A percentile compares a stretch with the other conserved stretches of the same genome.
phyloP scores from a whole-genome alignment of 2,113 vertebrate species.

The Coreoperca whiteheadi region DNA sequence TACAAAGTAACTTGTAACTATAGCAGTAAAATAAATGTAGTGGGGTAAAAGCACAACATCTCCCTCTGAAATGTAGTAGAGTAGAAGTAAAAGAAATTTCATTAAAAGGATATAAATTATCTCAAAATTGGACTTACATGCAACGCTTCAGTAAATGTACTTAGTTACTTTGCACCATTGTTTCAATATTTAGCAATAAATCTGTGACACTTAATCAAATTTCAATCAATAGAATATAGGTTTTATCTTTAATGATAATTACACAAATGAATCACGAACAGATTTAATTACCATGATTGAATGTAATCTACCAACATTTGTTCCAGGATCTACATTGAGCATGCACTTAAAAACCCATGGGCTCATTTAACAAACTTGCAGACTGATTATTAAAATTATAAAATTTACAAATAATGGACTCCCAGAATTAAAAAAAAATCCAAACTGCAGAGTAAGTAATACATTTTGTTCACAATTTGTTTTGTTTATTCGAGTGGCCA shows the following conservation, averaged over 20 bases:
- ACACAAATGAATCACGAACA: not conserved
- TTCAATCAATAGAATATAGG: not conserved
- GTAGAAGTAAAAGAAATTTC: not conserved
- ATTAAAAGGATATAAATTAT: not conserved
- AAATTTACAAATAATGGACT: not conserved
- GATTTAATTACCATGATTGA: not conserved
- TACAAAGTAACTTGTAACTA: not conserved
- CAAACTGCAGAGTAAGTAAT: not conserved
- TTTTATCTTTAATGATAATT: not conserved
- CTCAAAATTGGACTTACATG: not conserved
- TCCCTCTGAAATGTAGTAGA: not conserved
- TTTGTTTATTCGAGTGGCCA: not conserved
- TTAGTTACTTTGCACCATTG: not conserved
- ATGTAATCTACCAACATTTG: not conserved
- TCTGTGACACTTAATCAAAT: not conserved
- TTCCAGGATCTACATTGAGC: not conserved
- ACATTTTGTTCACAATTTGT: not conserved
- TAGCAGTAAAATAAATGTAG: not conserved
- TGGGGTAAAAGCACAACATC: not conserved
- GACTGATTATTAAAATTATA: not conserved
- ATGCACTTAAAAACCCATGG: not conserved
- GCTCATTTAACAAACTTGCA: not conserved
- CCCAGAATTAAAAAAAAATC: not conserved
- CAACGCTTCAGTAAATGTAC: not conserved
- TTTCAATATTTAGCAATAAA: not conserved